Base-by-base conservation (phyloP, 2,888 invertebrate genomes). In the Diploptera punctata region DNA sequence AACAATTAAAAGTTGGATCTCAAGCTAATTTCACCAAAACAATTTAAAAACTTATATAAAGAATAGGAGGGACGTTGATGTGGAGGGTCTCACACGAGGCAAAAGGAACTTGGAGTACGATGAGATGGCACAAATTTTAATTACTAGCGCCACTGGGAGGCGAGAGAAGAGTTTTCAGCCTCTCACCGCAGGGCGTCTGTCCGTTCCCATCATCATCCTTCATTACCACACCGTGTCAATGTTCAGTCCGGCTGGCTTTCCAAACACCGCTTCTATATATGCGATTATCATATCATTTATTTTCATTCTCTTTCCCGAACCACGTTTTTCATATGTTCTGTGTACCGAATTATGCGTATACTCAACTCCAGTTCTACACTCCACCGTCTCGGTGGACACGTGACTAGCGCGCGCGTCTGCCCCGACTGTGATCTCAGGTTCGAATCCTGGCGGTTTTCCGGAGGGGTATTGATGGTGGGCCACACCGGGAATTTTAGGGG, bases 91-190 rank as follows among this genome's bases (percentile, higher is more conserved):
- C 7, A 52, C 52, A 52, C 24, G 24, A 29, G 29, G 29, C 29
- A 29, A 16, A 57, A 29, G 57, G 57, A 57, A 57, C 29, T 57
- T 31, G 26, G 57, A 57, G 29, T 57, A 65, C 44, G 74, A 73
- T 75, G 75, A 75, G 75, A 74, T 43, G 75, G 74, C 75, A 75
- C 61, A 72, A 75, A 72, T 74, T 75, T 74, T 75, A 75, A 75
- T 75, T 75, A 75, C 74, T 72, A 75, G 74, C 72, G 73, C 73
- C 75, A 73, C 75, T 71, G 73, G 74, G 74, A 71, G 75, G 73
- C 60, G 75, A 69, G 38, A 52, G 62, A 44, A 57, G 73, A 47
- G 73, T 44, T 44, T 65, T 60, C 31, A 29, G 65, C 38, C 38
- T 47, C 49, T 67, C 67, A 21, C 67, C 18, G 29, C 29, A n/a